A percentile compares a stretch with the other conserved stretches of the same genome.
Evolutionary conservation across 1,140 invertebrate species (phyloP).

Genomic region (Panagrolaimus sp.): DNA sequence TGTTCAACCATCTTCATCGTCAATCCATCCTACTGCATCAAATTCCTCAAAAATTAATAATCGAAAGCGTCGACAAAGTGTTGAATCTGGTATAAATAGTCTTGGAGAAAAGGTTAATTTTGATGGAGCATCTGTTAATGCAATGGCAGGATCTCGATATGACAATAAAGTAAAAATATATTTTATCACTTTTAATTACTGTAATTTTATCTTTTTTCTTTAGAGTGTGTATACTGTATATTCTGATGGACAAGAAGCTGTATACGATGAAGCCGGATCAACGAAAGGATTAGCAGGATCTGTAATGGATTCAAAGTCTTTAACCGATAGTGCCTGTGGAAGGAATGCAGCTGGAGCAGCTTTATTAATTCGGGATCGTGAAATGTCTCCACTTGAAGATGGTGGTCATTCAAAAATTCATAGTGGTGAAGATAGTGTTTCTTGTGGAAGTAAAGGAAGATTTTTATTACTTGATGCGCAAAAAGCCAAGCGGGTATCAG

Average conservation of each 20-base stretch:
- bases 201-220: too few relatives aligned
- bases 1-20: not conserved
- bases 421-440: not conserved
- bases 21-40: not conserved
- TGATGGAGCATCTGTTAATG: conserved; percentile 52
- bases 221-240: not conserved
- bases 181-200: too few relatives aligned
- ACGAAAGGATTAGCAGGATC: conserved; percentile 38
- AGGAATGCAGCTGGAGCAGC: not conserved
- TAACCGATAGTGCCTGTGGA: conserved; percentile 27
- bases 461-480: not conserved
- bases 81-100: conserved; percentile 38
- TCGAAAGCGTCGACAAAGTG: not conserved
- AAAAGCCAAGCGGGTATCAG: not conserved
- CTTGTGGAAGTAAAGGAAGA: not conserved
- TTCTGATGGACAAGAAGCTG: conserved; percentile 10
- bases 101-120: conserved; percentile 55
- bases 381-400: too few relatives aligned
- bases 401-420: not conserved
- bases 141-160: conserved; percentile 56
- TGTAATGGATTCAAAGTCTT: conserved; percentile 36
- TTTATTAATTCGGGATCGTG: not conserved
- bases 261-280: not conserved
- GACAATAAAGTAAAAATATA: too few relatives aligned
- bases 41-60: not conserved